Base-by-base conservation (phyloP, 2,888 invertebrate species). In the Operophtera brumata region DNA sequence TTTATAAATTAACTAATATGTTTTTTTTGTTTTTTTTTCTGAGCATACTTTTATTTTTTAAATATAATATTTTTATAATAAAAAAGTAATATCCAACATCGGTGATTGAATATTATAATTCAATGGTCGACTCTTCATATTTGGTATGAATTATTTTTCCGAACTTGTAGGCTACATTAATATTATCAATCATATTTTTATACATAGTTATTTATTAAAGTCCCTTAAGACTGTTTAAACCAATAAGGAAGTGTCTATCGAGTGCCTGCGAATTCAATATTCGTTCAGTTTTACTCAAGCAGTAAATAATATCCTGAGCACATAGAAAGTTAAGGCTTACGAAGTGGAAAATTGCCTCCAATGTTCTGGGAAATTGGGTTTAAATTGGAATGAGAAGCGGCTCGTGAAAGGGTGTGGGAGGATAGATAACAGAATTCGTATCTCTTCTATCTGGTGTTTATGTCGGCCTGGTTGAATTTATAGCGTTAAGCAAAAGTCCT, bases 361-460 rank as follows among this genome's bases (percentile, higher is more conserved):
- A 69, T 69, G 62, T 64, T 67, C 62, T 61, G 44, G 26, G 12
- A 9, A 35, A 61, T 60, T 64, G 54, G 52, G 63, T 43, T 62
- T 30, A 40, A 54, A 67, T 67, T 60, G 47, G 48, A 59, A 54
- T 59, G 50, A 20, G 48, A 44, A 57, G 50, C 40, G 13, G 48
- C 35, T 37, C 46, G 54, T 60, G 62, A 57, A 57, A 58, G 40
- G 41, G 57, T 46, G 64, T 57, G 54, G 58, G 57, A 34, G 60
- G 48, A 47, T 47, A 42, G 61, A 58, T 58, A 62, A 51, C 39
- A 40, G 45, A 47, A 51, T 54, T 54, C 50, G 57, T 59, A 56
- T 59, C 51, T 47, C 28, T 57, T 57, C 44, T 36, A 42, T 32
- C 14, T n/a, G 45, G 28, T 50, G 43, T 54, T 51, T 44, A 51